phyloP scores from a whole-genome alignment of 2,797 vertebrate genomes.

The Cryptoblepharus egeriae region DNA sequence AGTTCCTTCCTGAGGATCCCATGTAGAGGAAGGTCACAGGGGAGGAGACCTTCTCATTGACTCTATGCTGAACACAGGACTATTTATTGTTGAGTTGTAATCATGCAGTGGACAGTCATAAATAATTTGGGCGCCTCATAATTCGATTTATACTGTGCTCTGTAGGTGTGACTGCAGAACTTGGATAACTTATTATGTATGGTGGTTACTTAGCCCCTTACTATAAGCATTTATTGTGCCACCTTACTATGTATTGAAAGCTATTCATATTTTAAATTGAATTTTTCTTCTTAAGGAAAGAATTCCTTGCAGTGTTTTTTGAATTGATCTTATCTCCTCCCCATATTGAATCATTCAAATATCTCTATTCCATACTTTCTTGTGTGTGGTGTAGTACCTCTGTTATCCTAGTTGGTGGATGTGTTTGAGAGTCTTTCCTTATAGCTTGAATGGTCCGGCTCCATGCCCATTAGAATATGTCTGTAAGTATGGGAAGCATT shows the following conservation, averaged over 20 bases:
- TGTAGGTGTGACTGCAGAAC: too few relatives aligned
- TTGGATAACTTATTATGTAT: too few relatives aligned
- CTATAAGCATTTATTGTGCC: too few relatives aligned
- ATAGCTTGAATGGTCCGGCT: conserved; percentile 13
- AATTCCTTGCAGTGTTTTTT: too few relatives aligned
- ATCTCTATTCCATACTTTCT: conserved; percentile 34
- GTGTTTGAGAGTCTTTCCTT: neutral
- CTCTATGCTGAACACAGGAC: neutral
- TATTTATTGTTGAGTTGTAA: neutral
- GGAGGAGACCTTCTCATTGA: neutral
- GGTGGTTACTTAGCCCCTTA: too few relatives aligned
- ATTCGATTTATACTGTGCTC: too few relatives aligned
- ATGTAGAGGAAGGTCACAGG: neutral
- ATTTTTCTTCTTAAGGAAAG: too few relatives aligned
- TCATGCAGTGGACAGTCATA: too few relatives aligned
- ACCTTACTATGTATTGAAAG: too few relatives aligned
- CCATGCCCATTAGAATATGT: conserved; percentile 50
- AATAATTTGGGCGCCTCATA: too few relatives aligned
- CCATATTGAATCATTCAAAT: neutral
- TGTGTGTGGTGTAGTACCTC: conserved; percentile 50
- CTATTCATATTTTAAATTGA: too few relatives aligned
- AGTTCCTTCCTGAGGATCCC: neutral
- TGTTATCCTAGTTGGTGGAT: conserved; percentile 49
- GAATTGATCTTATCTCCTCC: too few relatives aligned
- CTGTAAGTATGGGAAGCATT: conserved; percentile 49